Evolutionary conservation across 23 tunicate genomes (phyloP).

Genomic region (Corella eumyota): DNA sequence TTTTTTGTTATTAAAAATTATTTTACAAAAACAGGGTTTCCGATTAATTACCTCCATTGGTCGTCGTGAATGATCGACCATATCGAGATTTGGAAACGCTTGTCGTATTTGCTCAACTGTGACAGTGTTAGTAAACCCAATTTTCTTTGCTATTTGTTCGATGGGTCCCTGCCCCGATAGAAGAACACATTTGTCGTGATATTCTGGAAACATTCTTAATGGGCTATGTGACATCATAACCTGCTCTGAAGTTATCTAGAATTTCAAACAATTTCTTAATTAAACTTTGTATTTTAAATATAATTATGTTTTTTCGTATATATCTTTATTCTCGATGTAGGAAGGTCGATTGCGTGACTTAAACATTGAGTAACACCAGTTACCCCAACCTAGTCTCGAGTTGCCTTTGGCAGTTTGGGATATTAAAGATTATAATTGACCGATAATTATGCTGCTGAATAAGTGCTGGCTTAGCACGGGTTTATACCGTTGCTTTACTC

Average conservation of each 20-base stretch:
- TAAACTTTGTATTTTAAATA: not conserved
- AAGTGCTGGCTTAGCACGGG: too few species aligned
- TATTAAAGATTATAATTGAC: too few species aligned
- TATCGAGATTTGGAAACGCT: constrained; percentile 54
- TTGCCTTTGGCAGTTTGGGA: too few species aligned
- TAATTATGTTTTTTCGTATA: too few species aligned
- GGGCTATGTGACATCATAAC: constrained; percentile 81
- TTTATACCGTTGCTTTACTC: too few species aligned
- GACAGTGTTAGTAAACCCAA: constrained; percentile 73
- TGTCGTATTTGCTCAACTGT: constrained; percentile 51
- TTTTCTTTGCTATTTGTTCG: constrained; percentile 44
- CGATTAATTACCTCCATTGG: constrained; percentile 32
- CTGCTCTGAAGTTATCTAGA: constrained; percentile 48
- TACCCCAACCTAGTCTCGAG: too few species aligned
- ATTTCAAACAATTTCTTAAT: not conserved
- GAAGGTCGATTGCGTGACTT: too few species aligned
- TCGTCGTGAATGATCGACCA: constrained; percentile 47
- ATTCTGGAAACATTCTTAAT: constrained; percentile 35
- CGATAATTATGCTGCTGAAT: too few species aligned
- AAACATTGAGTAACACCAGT: too few species aligned
- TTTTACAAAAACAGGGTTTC: too few species aligned
- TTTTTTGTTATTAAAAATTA: too few species aligned
- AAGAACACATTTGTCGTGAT: constrained; percentile 53
- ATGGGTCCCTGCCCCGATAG: constrained; percentile 72
- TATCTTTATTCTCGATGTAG: too few species aligned